Evolutionary conservation across 2,888 invertebrate genomes (phyloP), one percentile per base, ranked within the genome.

Genomic region (Drosophila greeni): DNA sequence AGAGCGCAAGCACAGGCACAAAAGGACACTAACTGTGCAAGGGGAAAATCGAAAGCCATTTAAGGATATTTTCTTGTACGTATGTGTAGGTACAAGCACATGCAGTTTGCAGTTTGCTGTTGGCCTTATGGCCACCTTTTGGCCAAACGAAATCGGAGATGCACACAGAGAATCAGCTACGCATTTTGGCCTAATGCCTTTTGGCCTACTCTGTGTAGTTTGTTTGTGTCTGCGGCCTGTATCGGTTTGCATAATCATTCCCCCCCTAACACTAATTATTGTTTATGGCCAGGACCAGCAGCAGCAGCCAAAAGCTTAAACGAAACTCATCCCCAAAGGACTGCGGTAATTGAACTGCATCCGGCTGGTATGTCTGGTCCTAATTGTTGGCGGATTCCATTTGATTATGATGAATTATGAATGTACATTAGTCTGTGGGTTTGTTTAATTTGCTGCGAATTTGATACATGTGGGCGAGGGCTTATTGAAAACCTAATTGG

Each of bases 1-100:
- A 58, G 53, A 40, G 43, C 20, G n/a, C 37, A 49, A 42, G 34
- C 43, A 47, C 31, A 45, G 36, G 12, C 34, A 58, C 56, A 42
- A 29, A 20, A 18, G 40, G 51, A 53, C n/a, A 60, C 43, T 36
- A 47, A 31, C 45, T 47, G 12, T 34, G 55, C 36, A 52, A 67
- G 31, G 39, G 39, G 36, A 47, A 69, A 66, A 76, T 79, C 66
- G 74, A 72, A 59, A 57, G 62, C 48, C 54, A 76, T 68, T 60
- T 69, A 67, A 64, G 73, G 55, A 82, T 75, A 71, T 66, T 73
- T 85, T 85, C 71, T 83, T 75, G 75, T 55, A 55, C 56, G 11
- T 29, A n/a, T n/a, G 43, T 4, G 8, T 16, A 29, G 29, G 20
- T 31, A 12, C 8, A n/a, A 34, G 34, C 45, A 23, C 74, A n/a